Base-by-base conservation (phyloP, 2,113 vertebrate species). In the Corydoras sp. region DNA sequence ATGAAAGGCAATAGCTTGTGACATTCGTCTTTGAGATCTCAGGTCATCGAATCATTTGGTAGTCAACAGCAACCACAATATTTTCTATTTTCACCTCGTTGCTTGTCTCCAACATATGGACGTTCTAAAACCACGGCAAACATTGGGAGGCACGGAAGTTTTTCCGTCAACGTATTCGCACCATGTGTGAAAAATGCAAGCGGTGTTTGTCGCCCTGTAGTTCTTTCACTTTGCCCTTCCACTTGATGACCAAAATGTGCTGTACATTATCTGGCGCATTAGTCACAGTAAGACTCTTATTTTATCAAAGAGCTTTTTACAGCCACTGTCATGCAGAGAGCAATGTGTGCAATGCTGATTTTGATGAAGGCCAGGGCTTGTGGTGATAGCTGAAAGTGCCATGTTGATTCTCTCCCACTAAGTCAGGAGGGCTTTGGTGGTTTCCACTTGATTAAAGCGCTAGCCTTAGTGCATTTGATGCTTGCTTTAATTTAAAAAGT, bases 361-460 rank as follows among this genome's bases (percentile, higher is more conserved):
- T 83, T 86, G 87, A 87, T 89, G 85, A 86, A 83, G 83, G 83
- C 77, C 68, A n/a, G 77, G 53, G 79, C 84, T 85, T 72, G 74
- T 77, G 68, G 77, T 73, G 83, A 80, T 82, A 74, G 82, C 81
- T 67, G 77, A 84, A 83, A 79, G 80, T 79, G 81, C 84, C 74
- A 81, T 82, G 71, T 70, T 86, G 85, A 88, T 83, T 87, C 85
- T 85, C 75, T 81, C 76, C 79, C 72, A 82, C 77, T 75, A 77
- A 84, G 84, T 86, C 85, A 85, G 65, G 67, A 72, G 83, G 86
- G 85, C 85, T 89, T 88, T 85, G 78, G 80, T 83, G 81, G 83
- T 86, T 89, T 87, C 83, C 86, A 88, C 87, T 89, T 88, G 85
- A 90, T 89, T 89, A 87, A 87, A 83, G 84, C 74, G 83, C 73